Conservation (phyloP, 1,140 invertebrate genomes). For the Lepidotrigona ventralis region DNA sequence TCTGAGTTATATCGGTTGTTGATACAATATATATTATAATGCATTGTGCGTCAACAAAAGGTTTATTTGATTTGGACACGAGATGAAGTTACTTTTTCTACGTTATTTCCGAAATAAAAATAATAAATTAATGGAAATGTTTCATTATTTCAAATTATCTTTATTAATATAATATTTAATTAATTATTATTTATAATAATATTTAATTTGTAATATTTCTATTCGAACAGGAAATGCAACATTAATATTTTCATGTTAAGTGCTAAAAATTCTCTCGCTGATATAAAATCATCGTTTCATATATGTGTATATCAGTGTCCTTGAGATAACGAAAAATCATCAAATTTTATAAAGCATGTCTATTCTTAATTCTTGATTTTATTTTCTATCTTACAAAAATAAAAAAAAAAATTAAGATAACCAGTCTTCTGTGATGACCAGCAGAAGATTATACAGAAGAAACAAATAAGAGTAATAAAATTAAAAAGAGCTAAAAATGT, state of each 20-base stretch:
- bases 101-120: no score
- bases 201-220: no score
- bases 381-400: neutral
- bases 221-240: neutral
- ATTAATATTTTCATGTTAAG: neutral
- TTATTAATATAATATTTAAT: neutral
- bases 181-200: no score
- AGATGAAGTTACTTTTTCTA: no score
- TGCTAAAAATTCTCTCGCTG: neutral
- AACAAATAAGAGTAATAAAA: neutral
- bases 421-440: neutral
- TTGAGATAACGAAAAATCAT: neutral
- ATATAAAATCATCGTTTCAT: neutral
- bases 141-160: no score
- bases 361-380: neutral
- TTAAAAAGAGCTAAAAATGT: no score
- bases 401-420: neutral
- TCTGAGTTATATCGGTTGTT: no score
- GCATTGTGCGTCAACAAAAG: no score
- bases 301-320: neutral
- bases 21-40: neutral
- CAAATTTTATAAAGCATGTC: neutral
- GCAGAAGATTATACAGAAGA: neutral
- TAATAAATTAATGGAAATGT: no score
- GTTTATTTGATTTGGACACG: no score